Conservation (phyloP, 37 sponge, comb jelly and placozoan species). For the Beroe forskalii region DNA sequence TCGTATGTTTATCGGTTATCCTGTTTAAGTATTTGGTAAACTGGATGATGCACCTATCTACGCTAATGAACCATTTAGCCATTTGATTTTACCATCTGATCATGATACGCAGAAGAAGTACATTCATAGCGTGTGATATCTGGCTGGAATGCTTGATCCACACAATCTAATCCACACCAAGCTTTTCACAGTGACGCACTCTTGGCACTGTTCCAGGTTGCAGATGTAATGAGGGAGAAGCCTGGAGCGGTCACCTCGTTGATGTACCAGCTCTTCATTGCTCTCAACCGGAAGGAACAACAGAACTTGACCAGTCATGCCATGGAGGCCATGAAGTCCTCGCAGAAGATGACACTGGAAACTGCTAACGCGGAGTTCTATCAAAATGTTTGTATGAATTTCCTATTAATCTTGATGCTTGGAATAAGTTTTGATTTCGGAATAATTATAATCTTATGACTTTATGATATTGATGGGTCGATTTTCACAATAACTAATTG, state of each 20-base stretch:
- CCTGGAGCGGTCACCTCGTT: constrained; percentile 78
- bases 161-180: background rate
- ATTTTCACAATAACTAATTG: background rate
- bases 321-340: constrained; percentile 73
- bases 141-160: too few relatives aligned
- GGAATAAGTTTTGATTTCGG: too few relatives aligned
- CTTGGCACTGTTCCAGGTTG: constrained; percentile 71
- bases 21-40: too few relatives aligned
- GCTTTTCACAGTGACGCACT: background rate
- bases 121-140: too few relatives aligned
- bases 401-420: too few relatives aligned
- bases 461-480: background rate
- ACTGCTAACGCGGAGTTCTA: constrained; percentile 71
- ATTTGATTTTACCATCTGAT: too few relatives aligned
- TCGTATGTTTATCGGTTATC: constrained; percentile 69
- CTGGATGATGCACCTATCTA: too few relatives aligned
- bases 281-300: constrained; percentile 82
- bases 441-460: background rate
- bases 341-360: constrained; percentile 74
- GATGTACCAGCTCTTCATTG: constrained; percentile 85
- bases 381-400: constrained; percentile 67
- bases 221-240: constrained; percentile 78
- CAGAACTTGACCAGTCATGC: constrained; percentile 75
- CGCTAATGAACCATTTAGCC: too few relatives aligned
- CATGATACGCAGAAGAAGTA: too few relatives aligned